Base-by-base conservation (phyloP, 1,140 invertebrate species). In the Pantala flavescens region DNA sequence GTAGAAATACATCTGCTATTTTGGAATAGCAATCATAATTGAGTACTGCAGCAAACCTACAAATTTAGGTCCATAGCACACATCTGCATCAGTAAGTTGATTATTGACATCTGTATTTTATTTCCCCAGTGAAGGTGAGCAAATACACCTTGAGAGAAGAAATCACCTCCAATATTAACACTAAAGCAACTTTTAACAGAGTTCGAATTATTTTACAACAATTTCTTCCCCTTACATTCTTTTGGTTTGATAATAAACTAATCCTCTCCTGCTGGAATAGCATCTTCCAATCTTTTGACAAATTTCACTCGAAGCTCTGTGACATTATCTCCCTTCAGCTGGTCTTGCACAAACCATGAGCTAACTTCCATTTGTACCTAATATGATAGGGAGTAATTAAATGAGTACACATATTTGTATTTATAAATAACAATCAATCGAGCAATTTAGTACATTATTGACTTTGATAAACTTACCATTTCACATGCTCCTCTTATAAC, bases 261-360 rank as follows among this genome's bases (percentile, higher is more conserved):
- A 85, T 99, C 97, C 87, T 99, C 97, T 73, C 97, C 97, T 76
- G 95, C 95, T 73, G 97, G 97, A 80, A 99, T 93, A 24, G 96
- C 95, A 86, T 99, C 98, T 85, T 99, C 96, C 80, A 99, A 85
- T 84, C 94, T 89, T 82, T 95, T 92, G 72, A 98, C 91, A 82
- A 98, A 98, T 83, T 98, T 98, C 0, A 99, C 90, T 81, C 96
- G 85, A 63, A 99, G 85, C 86, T 99, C 98, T 74, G 96, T 99
- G 14, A 91, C 87, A 80, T 89, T 90, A 84, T 99, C 97, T 75
- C 97, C 97, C 85, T 97, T 98, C 36, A 99, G 83, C 78, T 96
- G 94, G 85, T 99, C 98, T 85, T 98, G 89, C 49, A 90, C 87
- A 82, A 91, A 89, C 80, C 84, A 85, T 21, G 86, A 85, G 77